Percentiles rank a stretch among this genome's conserved stretches.
Conservation (phyloP, 1,140 invertebrate genomes). For the Octopus sinensis region DNA sequence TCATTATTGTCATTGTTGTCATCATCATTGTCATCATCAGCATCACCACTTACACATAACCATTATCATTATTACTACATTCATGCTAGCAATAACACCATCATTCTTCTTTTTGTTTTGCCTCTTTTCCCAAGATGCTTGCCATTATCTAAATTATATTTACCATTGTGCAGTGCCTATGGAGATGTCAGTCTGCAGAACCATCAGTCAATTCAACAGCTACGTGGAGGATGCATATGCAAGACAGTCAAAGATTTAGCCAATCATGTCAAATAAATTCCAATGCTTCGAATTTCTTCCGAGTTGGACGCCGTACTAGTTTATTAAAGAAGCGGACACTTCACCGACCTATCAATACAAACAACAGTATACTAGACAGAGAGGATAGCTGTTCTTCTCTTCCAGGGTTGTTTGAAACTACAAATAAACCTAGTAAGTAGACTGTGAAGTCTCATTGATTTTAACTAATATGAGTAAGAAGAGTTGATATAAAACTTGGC, state of each 20-base stretch:
- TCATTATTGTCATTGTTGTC: too few species aligned
- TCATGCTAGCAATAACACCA: too few species aligned
- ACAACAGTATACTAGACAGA: conserved; percentile 22
- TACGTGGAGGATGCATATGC: conserved; percentile 55
- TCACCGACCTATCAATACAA: conserved; percentile 18
- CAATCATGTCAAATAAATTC: conserved; percentile 22
- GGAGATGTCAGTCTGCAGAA: conserved; percentile 84
- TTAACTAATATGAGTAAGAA: neutral
- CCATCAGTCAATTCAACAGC: conserved; percentile 48
- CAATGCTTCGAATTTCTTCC: conserved; percentile 31
- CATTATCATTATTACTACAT: too few species aligned
- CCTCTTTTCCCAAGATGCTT: too few species aligned
- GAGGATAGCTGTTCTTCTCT: conserved; percentile 26
- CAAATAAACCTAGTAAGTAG: neutral
- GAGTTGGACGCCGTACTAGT: conserved; percentile 43
- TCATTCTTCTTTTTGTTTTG: too few species aligned
- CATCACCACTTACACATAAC: too few species aligned
- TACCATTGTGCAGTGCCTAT: conserved; percentile 75
- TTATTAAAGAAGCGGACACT: conserved; percentile 40
- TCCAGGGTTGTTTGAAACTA: conserved; percentile 16
- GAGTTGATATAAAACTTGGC: neutral
- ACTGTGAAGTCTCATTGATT: neutral
- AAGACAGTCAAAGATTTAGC: conserved; percentile 36
- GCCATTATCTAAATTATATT: neutral
- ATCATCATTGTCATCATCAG: too few species aligned